Evolutionary conservation across 1,140 invertebrate genomes (phyloP).

Genomic region (Musca domestica): DNA sequence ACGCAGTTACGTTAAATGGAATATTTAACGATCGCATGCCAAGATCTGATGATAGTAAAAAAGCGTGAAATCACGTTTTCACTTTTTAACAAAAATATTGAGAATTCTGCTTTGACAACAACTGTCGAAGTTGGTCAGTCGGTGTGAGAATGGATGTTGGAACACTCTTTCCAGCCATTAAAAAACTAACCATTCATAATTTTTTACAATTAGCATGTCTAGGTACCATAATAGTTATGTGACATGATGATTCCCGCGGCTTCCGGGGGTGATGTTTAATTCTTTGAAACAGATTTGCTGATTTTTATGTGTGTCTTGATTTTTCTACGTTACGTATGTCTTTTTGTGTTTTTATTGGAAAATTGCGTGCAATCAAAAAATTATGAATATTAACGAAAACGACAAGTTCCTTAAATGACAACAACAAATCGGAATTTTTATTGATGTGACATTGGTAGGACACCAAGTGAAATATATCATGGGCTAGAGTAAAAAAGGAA

Average conservation of each 20-base stretch:
- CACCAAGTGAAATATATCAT: too few species aligned
- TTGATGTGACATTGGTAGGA: too few species aligned
- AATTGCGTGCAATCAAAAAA: slow-evolving; percentile 14
- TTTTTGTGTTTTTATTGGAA: slow-evolving; percentile 8
- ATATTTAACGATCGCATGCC: slow-evolving; percentile 25
- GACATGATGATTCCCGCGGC: slow-evolving; percentile 46
- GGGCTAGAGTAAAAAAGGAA: too few species aligned
- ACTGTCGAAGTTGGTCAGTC: slow-evolving; percentile 1
- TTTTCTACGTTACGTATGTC: neutral
- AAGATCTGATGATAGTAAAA: slow-evolving; percentile 28
- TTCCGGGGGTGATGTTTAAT: slow-evolving; percentile 41
- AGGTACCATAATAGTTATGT: slow-evolving; percentile 50
- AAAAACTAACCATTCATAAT: slow-evolving; percentile 13
- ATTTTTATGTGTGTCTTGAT: neutral
- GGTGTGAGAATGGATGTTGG: neutral
- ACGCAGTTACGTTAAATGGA: neutral
- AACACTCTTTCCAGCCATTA: slow-evolving; percentile 28
- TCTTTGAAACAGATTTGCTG: slow-evolving; percentile 51
- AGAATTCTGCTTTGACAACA: slow-evolving; percentile 46
- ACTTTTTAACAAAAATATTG: slow-evolving; percentile 40
- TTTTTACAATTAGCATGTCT: slow-evolving; percentile 51
- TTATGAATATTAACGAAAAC: too few species aligned
- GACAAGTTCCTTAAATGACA: too few species aligned
- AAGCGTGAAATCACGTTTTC: slow-evolving; percentile 51
- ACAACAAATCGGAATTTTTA: too few species aligned